These are phyloP conservation scores for Hydriomena furcata DNA, from an alignment of 2,888 invertebrate species.

Conservation along the genomic window DNA sequence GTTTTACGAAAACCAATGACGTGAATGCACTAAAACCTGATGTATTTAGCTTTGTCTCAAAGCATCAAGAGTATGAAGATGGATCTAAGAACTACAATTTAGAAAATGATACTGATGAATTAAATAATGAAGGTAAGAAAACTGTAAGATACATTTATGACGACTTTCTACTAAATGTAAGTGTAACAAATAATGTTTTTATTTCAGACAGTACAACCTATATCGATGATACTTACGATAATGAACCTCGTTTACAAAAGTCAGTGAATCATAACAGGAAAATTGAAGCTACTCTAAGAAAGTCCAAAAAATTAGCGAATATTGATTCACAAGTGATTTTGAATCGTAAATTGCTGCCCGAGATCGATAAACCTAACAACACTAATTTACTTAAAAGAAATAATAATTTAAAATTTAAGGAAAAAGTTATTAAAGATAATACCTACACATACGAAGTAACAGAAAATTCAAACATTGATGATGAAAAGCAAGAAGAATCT, in stretches of 20 bases:
- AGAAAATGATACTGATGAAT: background rate
- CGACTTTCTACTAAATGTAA: background rate
- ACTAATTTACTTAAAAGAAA: background rate
- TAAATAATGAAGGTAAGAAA: constrained; percentile 7
- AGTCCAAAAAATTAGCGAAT: constrained; percentile 27
- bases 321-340: background rate
- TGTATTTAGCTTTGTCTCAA: background rate
- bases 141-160: too few species aligned
- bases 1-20: constrained; percentile 2
- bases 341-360: background rate
- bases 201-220: constrained; percentile 15
- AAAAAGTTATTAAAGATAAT: background rate
- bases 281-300: constrained; percentile 10
- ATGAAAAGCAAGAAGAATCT: constrained; percentile 25
- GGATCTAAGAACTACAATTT: background rate
- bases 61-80: background rate
- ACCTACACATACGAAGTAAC: constrained; percentile 47
- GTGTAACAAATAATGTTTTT: background rate
- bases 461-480: constrained; percentile 38
- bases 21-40: constrained; percentile 17
- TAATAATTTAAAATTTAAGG: constrained; percentile 1
- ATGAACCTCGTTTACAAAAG: background rate
- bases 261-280: background rate
- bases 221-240: background rate
- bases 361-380: background rate